Conservation (phyloP, 2,888 invertebrate genomes). For the Neoitamus cyanurus region DNA sequence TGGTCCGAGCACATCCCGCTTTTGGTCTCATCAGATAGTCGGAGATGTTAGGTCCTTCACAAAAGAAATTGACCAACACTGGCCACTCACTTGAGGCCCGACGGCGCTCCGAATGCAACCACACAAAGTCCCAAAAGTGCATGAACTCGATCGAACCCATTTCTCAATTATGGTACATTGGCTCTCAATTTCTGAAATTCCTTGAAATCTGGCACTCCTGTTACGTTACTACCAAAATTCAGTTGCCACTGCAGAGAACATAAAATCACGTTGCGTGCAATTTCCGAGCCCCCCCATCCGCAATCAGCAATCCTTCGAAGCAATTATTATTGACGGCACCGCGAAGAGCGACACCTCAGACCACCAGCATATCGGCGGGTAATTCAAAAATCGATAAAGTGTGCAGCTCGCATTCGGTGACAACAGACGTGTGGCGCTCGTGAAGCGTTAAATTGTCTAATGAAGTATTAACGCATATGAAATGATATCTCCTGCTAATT, state of each 20-base stretch:
- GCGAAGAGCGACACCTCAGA: neutral
- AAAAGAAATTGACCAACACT: too few species aligned
- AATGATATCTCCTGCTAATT: conserved; percentile 24
- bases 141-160: neutral
- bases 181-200: too few species aligned
- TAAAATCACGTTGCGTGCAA: neutral
- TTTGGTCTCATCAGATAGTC: too few species aligned
- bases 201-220: neutral
- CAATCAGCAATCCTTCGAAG: neutral
- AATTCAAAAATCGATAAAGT: neutral
- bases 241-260: too few species aligned
- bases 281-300: neutral
- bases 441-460: neutral
- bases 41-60: too few species aligned
- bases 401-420: neutral
- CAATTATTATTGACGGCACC: neutral
- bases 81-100: too few species aligned
- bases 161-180: neutral
- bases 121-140: too few species aligned
- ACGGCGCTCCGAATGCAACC: too few species aligned
- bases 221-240: neutral
- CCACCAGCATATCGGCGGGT: neutral
- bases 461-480: conserved; percentile 13
- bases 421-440: neutral
- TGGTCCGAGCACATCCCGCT: too few species aligned